Evolutionary conservation across 2,888 invertebrate genomes (phyloP).

Genomic region (Tenthredo livida): DNA sequence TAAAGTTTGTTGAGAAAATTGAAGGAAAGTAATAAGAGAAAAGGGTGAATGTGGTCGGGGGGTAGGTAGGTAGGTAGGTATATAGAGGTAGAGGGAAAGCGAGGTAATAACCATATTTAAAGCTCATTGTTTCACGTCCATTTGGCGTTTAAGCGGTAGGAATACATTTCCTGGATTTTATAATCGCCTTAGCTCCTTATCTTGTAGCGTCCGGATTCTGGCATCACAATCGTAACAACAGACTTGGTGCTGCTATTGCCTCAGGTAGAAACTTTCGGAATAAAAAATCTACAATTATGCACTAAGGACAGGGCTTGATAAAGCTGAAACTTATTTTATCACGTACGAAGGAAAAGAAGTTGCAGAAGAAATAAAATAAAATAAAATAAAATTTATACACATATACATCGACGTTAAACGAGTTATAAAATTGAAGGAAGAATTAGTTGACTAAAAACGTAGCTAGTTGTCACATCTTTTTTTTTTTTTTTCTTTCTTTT

Average conservation of each 20-base stretch:
- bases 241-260: slow-evolving; percentile 24
- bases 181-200: slow-evolving; percentile 66
- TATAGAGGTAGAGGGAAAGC: neutral
- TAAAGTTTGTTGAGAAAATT: slow-evolving; percentile 18
- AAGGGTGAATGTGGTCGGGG: slow-evolving; percentile 36
- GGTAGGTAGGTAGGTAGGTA: neutral
- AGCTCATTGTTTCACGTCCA: slow-evolving; percentile 43
- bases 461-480: slow-evolving; percentile 68
- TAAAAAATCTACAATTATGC: slow-evolving; percentile 13
- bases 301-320: neutral
- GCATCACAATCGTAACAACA: slow-evolving; percentile 49
- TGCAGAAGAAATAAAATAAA: neutral
- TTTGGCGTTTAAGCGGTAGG: slow-evolving; percentile 46
- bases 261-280: neutral
- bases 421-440: slow-evolving; percentile 67
- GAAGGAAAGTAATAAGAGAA: slow-evolving; percentile 14
- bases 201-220: slow-evolving; percentile 56
- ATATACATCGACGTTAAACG: slow-evolving; percentile 9
- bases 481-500: neutral
- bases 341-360: neutral
- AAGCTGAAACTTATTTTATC: neutral
- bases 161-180: slow-evolving; percentile 62
- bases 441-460: slow-evolving; percentile 74
- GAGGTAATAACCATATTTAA: slow-evolving; percentile 50
- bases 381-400: neutral